Base-by-base conservation (phyloP, 2,888 invertebrate species). In the Amphipyra tragopoginis region DNA sequence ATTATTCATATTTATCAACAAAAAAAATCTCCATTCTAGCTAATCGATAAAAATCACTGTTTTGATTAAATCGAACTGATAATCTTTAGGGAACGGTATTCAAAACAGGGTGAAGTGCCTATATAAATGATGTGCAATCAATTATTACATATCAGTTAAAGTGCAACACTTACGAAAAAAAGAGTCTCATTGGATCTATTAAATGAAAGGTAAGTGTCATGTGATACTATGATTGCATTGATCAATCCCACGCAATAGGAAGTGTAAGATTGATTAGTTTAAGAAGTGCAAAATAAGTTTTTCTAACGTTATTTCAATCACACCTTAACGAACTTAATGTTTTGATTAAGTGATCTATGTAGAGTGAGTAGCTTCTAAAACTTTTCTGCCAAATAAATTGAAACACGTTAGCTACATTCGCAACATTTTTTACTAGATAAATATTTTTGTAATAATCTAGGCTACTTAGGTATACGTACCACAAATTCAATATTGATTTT, bases 61-160 rank as follows among this genome's bases (percentile, higher is more conserved):
- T 58, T 42, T 14, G 48, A 15, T 71, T 38, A 75, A 77, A 85
- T 85, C 85, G 26, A 40, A 14, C 26, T 75, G 84, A 84, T 84
- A 72, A 84, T 82, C 78, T 40, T 26, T 5, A 34, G 11, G 65
- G 57, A 64, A 68, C 75, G 51, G 72, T 66, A 71, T 72, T 51
- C 51, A 75, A 76, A 80, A 72, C 74, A 75, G 52, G 34, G 51
- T 29, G 54, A 59, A 64, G 36, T 38, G 73, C n/a, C n/a, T n/a
- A n/a, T 86, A 86, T 86, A 86, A 77, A 86, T 84, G 67, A 75
- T 80, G 77, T 79, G 75, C 79, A 80, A 72, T 71, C 61, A 54
- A 54, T 63, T 44, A 47, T 51, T 49, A n/a, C 15, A 13, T 8
- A 79, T 81, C 75, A 86, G 81, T 85, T 62, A 64, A 36, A 56